Evolutionary conservation across 2,113 vertebrate species (phyloP).

Genomic region (Ploceus nigricollis): DNA sequence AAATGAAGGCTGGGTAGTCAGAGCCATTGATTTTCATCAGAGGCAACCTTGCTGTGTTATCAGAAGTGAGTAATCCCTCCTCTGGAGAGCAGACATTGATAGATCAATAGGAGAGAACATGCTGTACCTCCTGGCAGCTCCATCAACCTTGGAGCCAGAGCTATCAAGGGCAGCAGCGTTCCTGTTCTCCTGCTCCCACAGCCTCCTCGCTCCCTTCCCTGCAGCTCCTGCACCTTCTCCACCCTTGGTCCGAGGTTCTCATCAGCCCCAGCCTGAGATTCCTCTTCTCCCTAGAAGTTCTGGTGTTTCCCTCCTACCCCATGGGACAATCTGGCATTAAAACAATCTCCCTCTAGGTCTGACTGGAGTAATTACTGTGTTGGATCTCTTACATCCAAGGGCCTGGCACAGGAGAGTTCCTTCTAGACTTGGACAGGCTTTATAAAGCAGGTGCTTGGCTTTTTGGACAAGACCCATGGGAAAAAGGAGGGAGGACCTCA

Average conservation of each 20-base stretch:
- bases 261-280: background rate
- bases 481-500: background rate
- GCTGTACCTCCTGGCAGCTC: slow-evolving; percentile 59
- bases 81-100: slow-evolving; percentile 63
- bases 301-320: background rate
- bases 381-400: background rate
- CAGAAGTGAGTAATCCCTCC: slow-evolving; percentile 66
- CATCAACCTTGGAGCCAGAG: slow-evolving; percentile 48
- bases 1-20: slow-evolving; percentile 31
- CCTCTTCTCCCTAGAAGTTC: background rate
- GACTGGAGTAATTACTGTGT: background rate
- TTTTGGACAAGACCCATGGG: background rate
- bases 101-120: slow-evolving; percentile 67
- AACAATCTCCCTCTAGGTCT: background rate
- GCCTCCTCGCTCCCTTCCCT: background rate
- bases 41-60: slow-evolving; percentile 66
- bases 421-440: background rate
- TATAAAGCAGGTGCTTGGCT: background rate
- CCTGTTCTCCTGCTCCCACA: background rate
- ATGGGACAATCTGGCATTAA: background rate
- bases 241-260: background rate
- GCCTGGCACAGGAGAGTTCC: background rate
- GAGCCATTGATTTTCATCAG: slow-evolving; percentile 69
- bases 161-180: slow-evolving; percentile 3
- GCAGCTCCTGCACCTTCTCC: background rate